Percentiles rank a stretch among this genome's conserved stretches.
phyloP scores from a whole-genome alignment of 2,888 invertebrate genomes.

The Exephanes ischioxanthus region DNA sequence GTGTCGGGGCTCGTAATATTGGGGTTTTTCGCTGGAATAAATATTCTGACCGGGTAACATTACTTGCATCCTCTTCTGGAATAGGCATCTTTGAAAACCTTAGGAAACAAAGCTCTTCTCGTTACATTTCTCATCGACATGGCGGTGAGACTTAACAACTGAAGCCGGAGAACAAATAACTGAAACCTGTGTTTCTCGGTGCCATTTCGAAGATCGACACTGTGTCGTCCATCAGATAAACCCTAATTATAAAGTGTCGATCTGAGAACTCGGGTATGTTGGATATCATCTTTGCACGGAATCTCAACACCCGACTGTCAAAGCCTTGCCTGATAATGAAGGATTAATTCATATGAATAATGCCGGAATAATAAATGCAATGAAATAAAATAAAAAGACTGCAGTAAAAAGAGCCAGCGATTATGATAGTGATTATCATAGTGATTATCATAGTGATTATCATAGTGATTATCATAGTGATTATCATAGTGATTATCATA shows the following conservation, averaged over 20 bases:
- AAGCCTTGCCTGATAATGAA: constrained; percentile 87
- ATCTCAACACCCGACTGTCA: constrained; percentile 92
- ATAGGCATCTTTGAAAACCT: constrained; percentile 85
- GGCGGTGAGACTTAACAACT: not conserved
- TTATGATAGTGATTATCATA: constrained; percentile 37
- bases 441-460: no score
- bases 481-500: no score
- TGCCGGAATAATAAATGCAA: constrained; percentile 21
- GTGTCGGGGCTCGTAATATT: constrained; percentile 91
- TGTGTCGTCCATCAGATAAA: constrained; percentile 93
- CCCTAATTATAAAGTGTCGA: constrained; percentile 93
- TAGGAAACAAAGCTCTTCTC: constrained; percentile 68
- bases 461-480: no score
- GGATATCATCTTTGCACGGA: constrained; percentile 91
- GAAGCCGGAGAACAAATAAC: not conserved
- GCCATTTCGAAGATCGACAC: constrained; percentile 93
- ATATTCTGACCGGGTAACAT: constrained; percentile 91
- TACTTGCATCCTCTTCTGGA: constrained; percentile 89
- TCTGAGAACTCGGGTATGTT: constrained; percentile 88
- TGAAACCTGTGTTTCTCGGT: constrained; percentile 89
- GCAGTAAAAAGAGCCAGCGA: constrained; percentile 11
- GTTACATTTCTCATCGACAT: not conserved
- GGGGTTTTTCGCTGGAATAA: constrained; percentile 90
- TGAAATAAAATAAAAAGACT: constrained; percentile 61
- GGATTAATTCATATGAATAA: constrained; percentile 19